Evolutionary conservation across 2,797 vertebrate genomes (phyloP), one percentile per base, ranked within the genome.

Genomic region (Galaxias olidus): DNA sequence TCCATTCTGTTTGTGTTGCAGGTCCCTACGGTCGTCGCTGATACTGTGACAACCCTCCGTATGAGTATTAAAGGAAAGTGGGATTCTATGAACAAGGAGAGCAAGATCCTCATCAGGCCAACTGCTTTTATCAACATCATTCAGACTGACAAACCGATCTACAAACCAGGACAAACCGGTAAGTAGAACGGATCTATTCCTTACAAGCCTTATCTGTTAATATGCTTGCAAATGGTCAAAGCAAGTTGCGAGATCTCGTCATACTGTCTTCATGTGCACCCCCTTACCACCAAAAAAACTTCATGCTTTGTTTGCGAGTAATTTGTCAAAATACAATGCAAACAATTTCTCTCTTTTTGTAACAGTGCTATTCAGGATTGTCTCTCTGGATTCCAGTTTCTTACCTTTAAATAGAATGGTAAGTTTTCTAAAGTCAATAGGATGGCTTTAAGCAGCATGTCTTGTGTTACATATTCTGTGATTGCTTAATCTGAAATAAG

Each of bases 151-250:
- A 94, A 92, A 69, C 91, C 92, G 0, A 54, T 92, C 74, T 96
- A 95, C 82, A 91, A 92, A 54, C 92, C 91, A 9, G 93, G 94
- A 55, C 88, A 95, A 71, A 92, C 76, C 1, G 89, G 94, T 96
- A 77, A 30, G 3, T 30, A 77, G 87, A 41, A 42, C 9, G 15
- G 30, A 30, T 30, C 30, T 30, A 30, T n/a, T n/a, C n/a, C n/a
- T n/a, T n/a, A n/a, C n/a, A n/a, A n/a, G n/a, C n/a, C n/a, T n/a
- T n/a, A n/a, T n/a, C n/a, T n/a, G n/a, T n/a, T n/a, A n/a, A n/a
- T n/a, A n/a, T n/a, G n/a, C n/a, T n/a, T n/a, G n/a, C n/a, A n/a
- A n/a, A n/a, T n/a, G n/a, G n/a, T n/a, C n/a, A n/a, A n/a, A n/a
- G n/a, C n/a, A n/a, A n/a, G n/a, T n/a, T n/a, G n/a, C n/a, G n/a